Evolutionary conservation across 2,888 invertebrate species (phyloP), one percentile per base, ranked within the genome.

Genomic region (Chrysodeixis includens): DNA sequence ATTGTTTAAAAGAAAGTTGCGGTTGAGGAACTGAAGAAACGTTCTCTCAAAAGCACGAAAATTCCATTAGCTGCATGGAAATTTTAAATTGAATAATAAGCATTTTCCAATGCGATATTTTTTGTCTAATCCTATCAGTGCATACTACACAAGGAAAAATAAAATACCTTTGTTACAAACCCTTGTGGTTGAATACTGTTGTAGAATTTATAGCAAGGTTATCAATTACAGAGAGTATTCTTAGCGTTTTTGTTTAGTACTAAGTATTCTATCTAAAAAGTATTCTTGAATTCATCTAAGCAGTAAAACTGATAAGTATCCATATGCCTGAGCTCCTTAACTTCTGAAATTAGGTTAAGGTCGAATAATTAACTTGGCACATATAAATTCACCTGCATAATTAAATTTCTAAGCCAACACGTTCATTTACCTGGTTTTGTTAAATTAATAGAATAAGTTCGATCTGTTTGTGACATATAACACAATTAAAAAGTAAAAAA

Each of bases 281-380:
- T 26, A 26, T 26, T 26, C 18, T 63, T 69, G 35, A 53, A 61
- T 65, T 68, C 46, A 65, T 49, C 71, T 71, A 62, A 69, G 60
- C 54, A 75, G 74, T 76, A 76, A 83, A 79, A 81, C 76, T 66
- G 74, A 74, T 78, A 77, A 79, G 68, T 69, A 61, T 74, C 62
- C 77, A 72, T 62, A 69, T 59, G 63, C 63, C 54, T 72, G 68
- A 55, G 75, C 65, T 69, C 59, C 64, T 66, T 62, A 74, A 72
- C 74, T 76, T 71, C 61, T 75, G 75, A 69, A 87, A 88, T 83
- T 85, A 76, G 83, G 80, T 85, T 85, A 83, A 83, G 83, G 83
- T 71, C 76, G 77, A 75, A 76, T 78, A 78, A 80, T 78, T 79
- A 74, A 74, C 66, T 76, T 74, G 60, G 65, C 61, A 66, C 66